A percentile compares a stretch with the other conserved stretches of the same genome.
These are phyloP conservation scores for Sesamia nonagrioides DNA, from an alignment of 1,140 invertebrate species.

Conservation along the genomic window DNA sequence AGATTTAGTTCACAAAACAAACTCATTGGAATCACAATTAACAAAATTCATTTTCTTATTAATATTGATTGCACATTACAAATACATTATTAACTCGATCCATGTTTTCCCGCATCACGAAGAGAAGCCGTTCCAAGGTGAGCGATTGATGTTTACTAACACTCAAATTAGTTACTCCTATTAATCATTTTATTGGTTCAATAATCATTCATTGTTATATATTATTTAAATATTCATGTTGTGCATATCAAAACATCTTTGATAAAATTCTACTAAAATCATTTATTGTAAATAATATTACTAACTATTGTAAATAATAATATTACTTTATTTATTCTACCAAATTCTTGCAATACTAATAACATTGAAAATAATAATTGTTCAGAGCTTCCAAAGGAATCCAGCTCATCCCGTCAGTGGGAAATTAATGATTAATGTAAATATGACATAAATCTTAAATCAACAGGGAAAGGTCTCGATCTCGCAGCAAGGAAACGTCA, in stretches of 20 bases:
- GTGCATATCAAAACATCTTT: not conserved
- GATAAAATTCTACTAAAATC: not conserved
- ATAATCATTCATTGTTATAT: not conserved
- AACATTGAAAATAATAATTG: no score
- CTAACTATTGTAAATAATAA: no score
- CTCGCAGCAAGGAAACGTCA: slow-evolving; percentile 83
- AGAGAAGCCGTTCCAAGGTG: slow-evolving; percentile 72
- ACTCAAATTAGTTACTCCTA: slow-evolving; percentile 14
- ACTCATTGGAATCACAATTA: slow-evolving; percentile 58
- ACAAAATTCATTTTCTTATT: slow-evolving; percentile 60
- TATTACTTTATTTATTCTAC: no score
- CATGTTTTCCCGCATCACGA: slow-evolving; percentile 73
- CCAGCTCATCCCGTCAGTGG: no score
- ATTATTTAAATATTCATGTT: slow-evolving; percentile 10
- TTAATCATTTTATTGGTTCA: slow-evolving; percentile 32
- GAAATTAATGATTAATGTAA: no score
- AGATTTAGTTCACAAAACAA: slow-evolving; percentile 52
- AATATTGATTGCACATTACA: slow-evolving; percentile 71
- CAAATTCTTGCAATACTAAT: no score
- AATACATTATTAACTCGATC: slow-evolving; percentile 65
- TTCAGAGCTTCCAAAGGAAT: no score
- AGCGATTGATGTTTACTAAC: slow-evolving; percentile 51
- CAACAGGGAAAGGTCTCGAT: slow-evolving; percentile 83
- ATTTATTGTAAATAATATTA: slow-evolving; percentile 4
- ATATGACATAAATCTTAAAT: not conserved